Evolutionary conservation across 2,113 vertebrate species (phyloP), one percentile per base, ranked within the genome.

Genomic region (Eidolon helvum): DNA sequence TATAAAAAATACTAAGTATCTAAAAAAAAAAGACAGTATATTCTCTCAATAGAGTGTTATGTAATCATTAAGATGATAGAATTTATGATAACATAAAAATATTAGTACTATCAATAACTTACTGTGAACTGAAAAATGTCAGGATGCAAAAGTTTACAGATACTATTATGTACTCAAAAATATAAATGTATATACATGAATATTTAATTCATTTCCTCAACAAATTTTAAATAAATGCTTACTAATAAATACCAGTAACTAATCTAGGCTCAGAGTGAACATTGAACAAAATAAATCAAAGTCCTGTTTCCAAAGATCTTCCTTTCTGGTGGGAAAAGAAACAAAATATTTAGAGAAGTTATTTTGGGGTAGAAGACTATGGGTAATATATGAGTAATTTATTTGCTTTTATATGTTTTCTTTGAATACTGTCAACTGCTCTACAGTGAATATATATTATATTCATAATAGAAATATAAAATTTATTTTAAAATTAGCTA

Each of bases 401-500:
- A 43, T 55, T 78, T 74, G 38, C 53, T 33, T 77, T 15, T 79
- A 50, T 50, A 50, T 50, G 50, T 50, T 50, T 50, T 50, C 88
- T 63, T 45, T 48, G 45, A 35, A 3, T 59, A 68, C 53, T 91
- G 86, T 74, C 61, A 90, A 83, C 65, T 57, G 18, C 69, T 24
- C 16, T 91, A 40, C 21, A 87, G 18, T 88, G 53, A 93, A 77
- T 24, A 88, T 88, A 74, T 69, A 83, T 75, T 87, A 87, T 19
- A 85, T 26, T 95, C 50, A 86, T 92, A 87, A 92, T 84, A 9
- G 59, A 74, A 79, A 96, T 85, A 90, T 82, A 95, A 95, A 94
- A 93, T 72, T 90, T 90, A 38, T 87, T 93, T 95, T 69, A 83
- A 95, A 97, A 85, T 87, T 94, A 96, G 59, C 65, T 74, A 26